Conservation (phyloP, 2,113 vertebrate genomes). For the Nothobranchius furzeri region DNA sequence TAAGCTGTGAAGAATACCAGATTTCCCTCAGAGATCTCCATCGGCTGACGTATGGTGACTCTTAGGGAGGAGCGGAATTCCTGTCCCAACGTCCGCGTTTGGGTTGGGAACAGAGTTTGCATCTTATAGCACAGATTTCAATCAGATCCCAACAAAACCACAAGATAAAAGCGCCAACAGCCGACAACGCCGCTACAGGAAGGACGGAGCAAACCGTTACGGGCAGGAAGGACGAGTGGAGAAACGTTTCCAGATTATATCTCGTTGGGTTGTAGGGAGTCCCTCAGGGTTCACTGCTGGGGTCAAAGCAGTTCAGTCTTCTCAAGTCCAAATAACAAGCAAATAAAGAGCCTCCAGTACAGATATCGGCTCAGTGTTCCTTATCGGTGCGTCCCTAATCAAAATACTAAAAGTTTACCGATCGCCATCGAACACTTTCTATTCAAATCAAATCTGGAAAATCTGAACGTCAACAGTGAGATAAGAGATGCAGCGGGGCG, state of each 20-base stretch:
- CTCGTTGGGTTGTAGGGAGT: not conserved
- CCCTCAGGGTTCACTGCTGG: not conserved
- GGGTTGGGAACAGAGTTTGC: not conserved
- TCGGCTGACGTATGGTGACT: slow-evolving; percentile 7
- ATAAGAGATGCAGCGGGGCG: not conserved
- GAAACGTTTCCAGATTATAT: too few relatives aligned
- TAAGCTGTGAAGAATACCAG: not conserved
- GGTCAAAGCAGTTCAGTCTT: not conserved
- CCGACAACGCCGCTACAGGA: too few relatives aligned
- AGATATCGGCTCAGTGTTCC: too few relatives aligned
- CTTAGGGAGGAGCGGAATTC: not conserved
- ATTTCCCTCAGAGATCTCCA: not conserved
- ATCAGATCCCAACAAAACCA: not conserved
- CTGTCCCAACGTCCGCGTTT: not conserved
- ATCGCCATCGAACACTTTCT: too few relatives aligned
- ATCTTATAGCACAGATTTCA: not conserved
- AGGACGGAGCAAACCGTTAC: too few relatives aligned
- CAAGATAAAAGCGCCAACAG: not conserved
- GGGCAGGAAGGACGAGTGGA: too few relatives aligned
- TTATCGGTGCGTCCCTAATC: not conserved
- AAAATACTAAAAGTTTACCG: not conserved
- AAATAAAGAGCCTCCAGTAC: too few relatives aligned
- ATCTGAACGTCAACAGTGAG: not conserved
- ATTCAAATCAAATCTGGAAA: too few relatives aligned
- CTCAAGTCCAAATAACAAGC: too few relatives aligned